These are phyloP conservation scores for Cassiopea xamachana DNA, from an alignment of 30 jellyfish, hydroid and myxozoan genomes.

Conservation along the genomic window DNA sequence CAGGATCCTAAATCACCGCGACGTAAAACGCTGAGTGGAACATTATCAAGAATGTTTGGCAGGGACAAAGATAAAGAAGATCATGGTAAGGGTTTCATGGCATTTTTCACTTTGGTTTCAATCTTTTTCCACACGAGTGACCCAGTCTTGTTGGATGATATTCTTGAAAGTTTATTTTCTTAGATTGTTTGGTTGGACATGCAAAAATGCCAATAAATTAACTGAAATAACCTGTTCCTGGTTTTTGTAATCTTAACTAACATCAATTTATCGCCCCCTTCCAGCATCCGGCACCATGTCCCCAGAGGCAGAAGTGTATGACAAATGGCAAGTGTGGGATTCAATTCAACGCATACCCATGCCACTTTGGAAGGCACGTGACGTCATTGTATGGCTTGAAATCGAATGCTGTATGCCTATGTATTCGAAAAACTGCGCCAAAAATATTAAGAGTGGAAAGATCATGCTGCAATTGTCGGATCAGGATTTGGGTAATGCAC, in stretches of 20 bases:
- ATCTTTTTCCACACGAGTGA: too few species aligned
- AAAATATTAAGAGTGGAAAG: conserved; percentile 71
- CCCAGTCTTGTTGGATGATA: too few species aligned
- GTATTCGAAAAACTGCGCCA: conserved; percentile 68
- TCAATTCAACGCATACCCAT: conserved; percentile 80
- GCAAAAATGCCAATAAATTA: background rate
- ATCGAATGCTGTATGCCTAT: conserved; percentile 85
- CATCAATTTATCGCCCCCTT: background rate
- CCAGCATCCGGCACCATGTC: conserved; percentile 33
- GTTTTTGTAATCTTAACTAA: too few species aligned
- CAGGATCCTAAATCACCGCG: conserved; percentile 64
- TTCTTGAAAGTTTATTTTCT: too few species aligned
- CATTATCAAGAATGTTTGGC: conserved; percentile 67
- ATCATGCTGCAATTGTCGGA: conserved; percentile 70
- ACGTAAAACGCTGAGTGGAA: conserved; percentile 52
- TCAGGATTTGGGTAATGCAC: conserved; percentile 53
- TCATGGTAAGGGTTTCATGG: background rate
- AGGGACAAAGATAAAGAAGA: conserved; percentile 54
- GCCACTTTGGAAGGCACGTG: conserved; percentile 89
- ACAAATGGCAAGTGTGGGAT: conserved; percentile 85
- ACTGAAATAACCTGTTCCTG: too few species aligned
- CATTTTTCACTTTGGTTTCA: too few species aligned
- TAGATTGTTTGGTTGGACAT: background rate
- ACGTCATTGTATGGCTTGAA: conserved; percentile 80
- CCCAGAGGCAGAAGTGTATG: conserved; percentile 56